These are phyloP conservation scores for Dermolepida albohirtum DNA, from an alignment of 2,888 invertebrate genomes.

Conservation along the genomic window DNA sequence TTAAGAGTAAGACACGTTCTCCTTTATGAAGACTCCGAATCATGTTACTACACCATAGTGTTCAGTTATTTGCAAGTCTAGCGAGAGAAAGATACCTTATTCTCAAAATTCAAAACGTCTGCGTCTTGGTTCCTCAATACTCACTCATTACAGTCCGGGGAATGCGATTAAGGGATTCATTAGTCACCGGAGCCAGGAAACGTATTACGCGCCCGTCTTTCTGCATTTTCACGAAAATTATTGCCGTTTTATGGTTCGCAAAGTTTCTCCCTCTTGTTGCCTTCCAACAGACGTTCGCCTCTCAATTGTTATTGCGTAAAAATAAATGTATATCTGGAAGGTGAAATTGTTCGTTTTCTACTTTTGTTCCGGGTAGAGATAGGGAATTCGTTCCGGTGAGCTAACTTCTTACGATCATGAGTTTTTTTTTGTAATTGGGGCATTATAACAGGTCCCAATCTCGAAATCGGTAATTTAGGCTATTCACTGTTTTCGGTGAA, in stretches of 20 bases:
- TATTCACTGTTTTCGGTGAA: no score
- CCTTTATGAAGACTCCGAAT: no score
- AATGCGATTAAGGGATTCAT: conserved; percentile 50
- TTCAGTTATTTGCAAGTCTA: no score
- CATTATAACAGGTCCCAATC: no score
- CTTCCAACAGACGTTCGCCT: background rate
- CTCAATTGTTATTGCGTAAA: conserved; percentile 31
- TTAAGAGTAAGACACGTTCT: no score
- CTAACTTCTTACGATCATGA: conserved; percentile 4
- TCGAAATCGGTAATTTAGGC: no score
- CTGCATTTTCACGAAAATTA: conserved; percentile 42
- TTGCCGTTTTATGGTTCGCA: conserved; percentile 38
- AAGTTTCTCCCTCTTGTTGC: conserved; percentile 18
- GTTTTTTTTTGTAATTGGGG: no score
- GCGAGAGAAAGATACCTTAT: no score
- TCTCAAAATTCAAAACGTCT: conserved; percentile 1
- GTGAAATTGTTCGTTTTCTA: background rate
- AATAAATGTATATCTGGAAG: conserved; percentile 25
- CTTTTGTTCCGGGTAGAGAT: conserved; percentile 1
- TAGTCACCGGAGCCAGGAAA: conserved; percentile 46
- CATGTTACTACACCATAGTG: no score
- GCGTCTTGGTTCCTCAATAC: conserved; percentile 45
- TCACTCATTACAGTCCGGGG: conserved; percentile 48
- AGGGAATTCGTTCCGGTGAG: conserved; percentile 3
- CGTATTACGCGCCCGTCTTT: conserved; percentile 43